Base-by-base conservation (phyloP, 30 jellyfish, hydroid and myxozoan species). In the Clytia hemisphaerica region DNA sequence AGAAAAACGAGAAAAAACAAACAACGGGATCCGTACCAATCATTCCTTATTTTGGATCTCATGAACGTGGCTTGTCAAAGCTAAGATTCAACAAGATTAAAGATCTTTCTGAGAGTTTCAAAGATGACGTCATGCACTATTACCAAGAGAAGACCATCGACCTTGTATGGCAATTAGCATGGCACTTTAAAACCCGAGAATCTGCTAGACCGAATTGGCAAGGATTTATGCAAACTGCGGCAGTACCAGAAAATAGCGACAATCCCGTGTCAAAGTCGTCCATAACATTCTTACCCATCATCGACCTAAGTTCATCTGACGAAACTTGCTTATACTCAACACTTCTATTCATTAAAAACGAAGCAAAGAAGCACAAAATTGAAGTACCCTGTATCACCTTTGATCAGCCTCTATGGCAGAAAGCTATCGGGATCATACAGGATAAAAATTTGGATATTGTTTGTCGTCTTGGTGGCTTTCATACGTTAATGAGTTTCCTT, bases 401-500 rank as follows among this genome's bases (percentile, higher is more conserved):
- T 30, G 80, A 68, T 79, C 80, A 68, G 54, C 80, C 80, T 45
- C 80, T 68, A 5, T 68, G 80, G 80, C 28, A 45, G 31, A 68
- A 68, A 79, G 80, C 80, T n/a, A 4, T 68, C 24, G 32, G 21
- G 12, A 68, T 68, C 26, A 47, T 47, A 16, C 7, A 45, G 4
- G 80, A 50, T 9, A 51, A 68, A 48, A 68, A 68, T 16, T 32
- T 63, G 26, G 36, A 31, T 9, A 46, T 68, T 28, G 80, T 44
- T 45, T 45, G 80, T 79, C 45, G 80, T 16, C 77, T 68, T 4
- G 80, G 80, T 68, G 80, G 77, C 63, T 68, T 68, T 68, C 64
- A 45, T 36, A 48, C 77, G 21, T 54, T 68, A 24, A 68, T 68
- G 80, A 68, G 80, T 27, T 68, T 68, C 28, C 81, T 47, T 6